These are phyloP conservation scores for Psilopsiagon aymara DNA, from an alignment of 2,113 vertebrate genomes.

Conservation along the genomic window DNA sequence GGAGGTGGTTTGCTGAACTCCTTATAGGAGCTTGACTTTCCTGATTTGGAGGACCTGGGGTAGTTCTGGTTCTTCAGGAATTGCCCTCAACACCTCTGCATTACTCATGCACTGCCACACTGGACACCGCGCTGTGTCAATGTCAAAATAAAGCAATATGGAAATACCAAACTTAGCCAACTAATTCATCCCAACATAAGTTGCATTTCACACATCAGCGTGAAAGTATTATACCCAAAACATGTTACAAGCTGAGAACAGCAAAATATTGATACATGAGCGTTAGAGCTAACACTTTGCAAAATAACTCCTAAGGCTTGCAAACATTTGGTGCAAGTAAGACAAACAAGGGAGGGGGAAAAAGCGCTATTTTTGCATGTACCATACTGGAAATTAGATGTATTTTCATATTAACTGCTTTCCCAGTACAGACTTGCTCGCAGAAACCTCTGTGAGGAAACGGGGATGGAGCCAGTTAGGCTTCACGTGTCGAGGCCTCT, in stretches of 20 bases:
- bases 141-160: rapidly evolving
- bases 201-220: not conserved
- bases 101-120: rapidly evolving
- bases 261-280: no score
- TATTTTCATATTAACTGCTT: not conserved
- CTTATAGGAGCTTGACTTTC: rapidly evolving
- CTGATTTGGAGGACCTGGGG: rapidly evolving
- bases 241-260: not conserved
- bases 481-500: rapidly evolving
- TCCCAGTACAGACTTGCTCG: rapidly evolving
- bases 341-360: not conserved
- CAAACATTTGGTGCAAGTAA: not conserved
- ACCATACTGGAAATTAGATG: rapidly evolving
- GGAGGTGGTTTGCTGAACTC: rapidly evolving
- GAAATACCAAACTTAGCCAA: rapidly evolving
- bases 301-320: not conserved
- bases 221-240: no score
- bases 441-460: not conserved
- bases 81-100: rapidly evolving
- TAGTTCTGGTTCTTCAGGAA: not conserved
- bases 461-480: rapidly evolving
- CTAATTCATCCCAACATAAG: rapidly evolving
- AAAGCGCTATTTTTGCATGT: not conserved
- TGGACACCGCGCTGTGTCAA: not conserved
- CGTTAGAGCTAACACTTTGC: not conserved